A percentile compares a stretch with the other conserved stretches of the same genome.
Evolutionary conservation across 2,113 vertebrate genomes (phyloP).

Genomic region (Pomatorhinus ruficollis): DNA sequence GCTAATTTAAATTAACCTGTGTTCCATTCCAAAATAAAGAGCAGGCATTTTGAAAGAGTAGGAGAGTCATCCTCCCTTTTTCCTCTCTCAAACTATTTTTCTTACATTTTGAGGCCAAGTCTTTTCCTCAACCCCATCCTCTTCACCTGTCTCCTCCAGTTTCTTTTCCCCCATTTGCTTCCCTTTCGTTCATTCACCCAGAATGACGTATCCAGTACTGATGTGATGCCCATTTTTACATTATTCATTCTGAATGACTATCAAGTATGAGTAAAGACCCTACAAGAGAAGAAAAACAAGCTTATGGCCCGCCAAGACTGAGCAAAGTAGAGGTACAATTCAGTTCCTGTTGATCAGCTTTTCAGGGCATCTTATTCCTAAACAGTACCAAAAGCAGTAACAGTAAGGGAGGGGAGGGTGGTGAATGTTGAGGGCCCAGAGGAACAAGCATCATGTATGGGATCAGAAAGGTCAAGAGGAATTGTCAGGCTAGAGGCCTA

Average conservation of each 20-base stretch:
- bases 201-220: background rate
- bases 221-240: background rate
- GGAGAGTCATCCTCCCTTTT: background rate
- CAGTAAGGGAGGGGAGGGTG: background rate
- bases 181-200: background rate
- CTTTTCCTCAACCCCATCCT: background rate
- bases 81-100: background rate
- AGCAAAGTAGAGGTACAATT: background rate
- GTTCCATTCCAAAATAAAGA: background rate
- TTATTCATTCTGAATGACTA: background rate
- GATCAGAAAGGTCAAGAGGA: background rate
- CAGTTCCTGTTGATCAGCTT: background rate
- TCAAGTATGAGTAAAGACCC: background rate
- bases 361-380: background rate
- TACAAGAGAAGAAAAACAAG: background rate
- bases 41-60: background rate
- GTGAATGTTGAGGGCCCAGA: background rate
- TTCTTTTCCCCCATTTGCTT: background rate
- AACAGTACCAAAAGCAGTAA: background rate
- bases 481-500: background rate
- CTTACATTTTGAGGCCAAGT: background rate
- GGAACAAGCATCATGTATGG: background rate
- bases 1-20: background rate
- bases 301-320: background rate
- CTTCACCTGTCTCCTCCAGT: background rate